These are phyloP conservation scores for Emys orbicularis DNA, from an alignment of 2,797 vertebrate genomes.

Conservation along the genomic window DNA sequence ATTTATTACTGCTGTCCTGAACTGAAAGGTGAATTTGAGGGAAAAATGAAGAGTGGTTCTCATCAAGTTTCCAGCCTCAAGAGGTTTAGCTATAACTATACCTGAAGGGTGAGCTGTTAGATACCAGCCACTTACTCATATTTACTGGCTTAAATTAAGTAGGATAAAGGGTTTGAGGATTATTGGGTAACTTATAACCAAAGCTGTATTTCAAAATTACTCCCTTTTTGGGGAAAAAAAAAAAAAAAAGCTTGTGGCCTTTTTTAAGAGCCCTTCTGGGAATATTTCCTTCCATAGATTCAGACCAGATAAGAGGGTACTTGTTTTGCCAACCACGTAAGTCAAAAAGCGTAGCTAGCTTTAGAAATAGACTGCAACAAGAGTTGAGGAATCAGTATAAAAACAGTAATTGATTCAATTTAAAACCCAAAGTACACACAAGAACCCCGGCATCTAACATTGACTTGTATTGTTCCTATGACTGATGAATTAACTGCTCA, in stretches of 20 bases:
- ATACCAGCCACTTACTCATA: not conserved
- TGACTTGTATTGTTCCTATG: constrained; percentile 23
- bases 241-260: not conserved
- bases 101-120: not conserved
- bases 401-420: constrained; percentile 33
- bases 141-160: not conserved
- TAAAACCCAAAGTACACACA: not conserved
- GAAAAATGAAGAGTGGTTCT: not conserved
- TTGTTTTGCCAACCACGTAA: not conserved
- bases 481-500: constrained; percentile 55
- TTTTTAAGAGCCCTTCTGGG: not conserved
- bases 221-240: not conserved
- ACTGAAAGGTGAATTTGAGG: not conserved
- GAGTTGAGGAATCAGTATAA: constrained; percentile 23
- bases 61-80: not conserved
- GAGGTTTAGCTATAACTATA: rapidly evolving
- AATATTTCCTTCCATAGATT: not conserved
- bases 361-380: constrained; percentile 2
- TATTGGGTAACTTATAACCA: not conserved
- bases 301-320: not conserved
- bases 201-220: not conserved
- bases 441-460: not conserved
- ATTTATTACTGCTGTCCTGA: not conserved
- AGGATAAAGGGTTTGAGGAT: not conserved
- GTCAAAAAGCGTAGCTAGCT: not conserved